Base-by-base conservation (phyloP, 2,113 vertebrate genomes). In the Protobothrops mucrosquamatus region DNA sequence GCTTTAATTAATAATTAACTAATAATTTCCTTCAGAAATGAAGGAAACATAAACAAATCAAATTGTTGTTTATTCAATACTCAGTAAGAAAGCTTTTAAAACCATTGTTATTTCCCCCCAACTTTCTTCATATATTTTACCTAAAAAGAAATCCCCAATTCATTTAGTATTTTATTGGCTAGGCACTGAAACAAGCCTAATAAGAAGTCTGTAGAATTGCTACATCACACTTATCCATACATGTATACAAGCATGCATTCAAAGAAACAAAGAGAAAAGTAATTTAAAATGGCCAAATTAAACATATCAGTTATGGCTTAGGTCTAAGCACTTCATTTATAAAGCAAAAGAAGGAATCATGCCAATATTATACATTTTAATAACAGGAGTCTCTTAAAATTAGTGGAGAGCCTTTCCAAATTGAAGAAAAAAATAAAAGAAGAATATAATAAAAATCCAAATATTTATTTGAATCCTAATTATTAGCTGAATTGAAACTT, bases 351-450 rank as follows among this genome's bases (percentile, higher is more conserved):
- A 43, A 55, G 43, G n/a, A 46, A 87, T 29, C 18, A 24, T 61
- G 85, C 56, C 85, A 92, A 91, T 20, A 15, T 29, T 92, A 87
- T 85, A 52, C 29, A 92, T 87, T 51, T n/a, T 91, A 85, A 87
- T 56, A 26, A 56, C 15, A 87, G 26, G 46, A 51, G 56, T 46
- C 10, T 23, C 9, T 59, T 92, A 18, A 92, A 61, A 56, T 48
- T 61, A 69, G 18, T 48, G 89, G 61, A 48, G 34, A 87, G 20
- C 43, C 9, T 61, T 15, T 59, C 18, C 24, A 86, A 29, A 46
- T 48, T 86, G 57, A 87, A 87, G 14, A 59, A 87, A 91, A 91
- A 74, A 20, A 39, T 85, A 91, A 81, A 91, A 43, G 57, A 46
- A 90, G n/a, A 87, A 18, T 74, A 46, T 48, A 26, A 11, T 51